Percentiles rank a stretch among this genome's conserved stretches.
Evolutionary conservation across 2,113 vertebrate species (phyloP).

Genomic region (Grammomys dolichurus): DNA sequence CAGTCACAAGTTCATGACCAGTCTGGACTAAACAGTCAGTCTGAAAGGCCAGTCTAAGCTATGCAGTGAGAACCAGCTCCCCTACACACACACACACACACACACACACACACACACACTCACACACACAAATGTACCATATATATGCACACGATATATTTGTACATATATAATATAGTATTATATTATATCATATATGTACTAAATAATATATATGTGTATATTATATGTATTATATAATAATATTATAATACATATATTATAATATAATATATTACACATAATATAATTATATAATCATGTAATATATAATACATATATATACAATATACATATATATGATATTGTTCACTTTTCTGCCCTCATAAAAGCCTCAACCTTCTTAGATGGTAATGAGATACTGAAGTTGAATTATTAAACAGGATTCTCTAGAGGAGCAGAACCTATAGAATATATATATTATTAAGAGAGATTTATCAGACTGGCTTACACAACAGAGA

Average conservation of each 20-base stretch:
- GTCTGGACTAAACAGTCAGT: neutral
- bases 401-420: neutral
- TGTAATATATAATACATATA: no score
- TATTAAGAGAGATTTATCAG: neutral
- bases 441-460: neutral
- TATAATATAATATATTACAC: no score
- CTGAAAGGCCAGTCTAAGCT: neutral
- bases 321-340: no score
- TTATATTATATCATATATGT: no score
- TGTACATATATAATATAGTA: no score
- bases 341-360: conserved; percentile 15
- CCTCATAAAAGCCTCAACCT: conserved; percentile 15
- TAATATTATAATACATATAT: no score
- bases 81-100: neutral
- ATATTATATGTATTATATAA: neutral
- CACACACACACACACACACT: no score
- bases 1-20: neutral
- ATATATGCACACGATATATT: no score
- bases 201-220: no score
- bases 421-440: neutral
- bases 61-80: neutral
- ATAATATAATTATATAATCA: no score
- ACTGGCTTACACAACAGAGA: neutral
- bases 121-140: neutral
- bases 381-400: neutral